phyloP scores from a whole-genome alignment of 2,113 vertebrate species.

The Myrmecobius fasciatus region DNA sequence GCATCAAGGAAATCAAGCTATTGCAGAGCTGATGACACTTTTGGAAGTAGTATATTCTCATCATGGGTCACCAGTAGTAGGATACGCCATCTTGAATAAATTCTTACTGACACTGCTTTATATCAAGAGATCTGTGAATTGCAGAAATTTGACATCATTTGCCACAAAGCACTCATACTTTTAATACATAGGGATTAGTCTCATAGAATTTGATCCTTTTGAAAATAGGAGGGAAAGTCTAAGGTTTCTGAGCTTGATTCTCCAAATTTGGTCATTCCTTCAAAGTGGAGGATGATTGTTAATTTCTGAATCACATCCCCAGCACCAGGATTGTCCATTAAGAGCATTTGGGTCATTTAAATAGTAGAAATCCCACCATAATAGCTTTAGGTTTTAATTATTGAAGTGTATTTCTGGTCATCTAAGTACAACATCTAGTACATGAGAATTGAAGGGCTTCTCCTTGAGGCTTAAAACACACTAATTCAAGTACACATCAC shows the following conservation, averaged over 20 bases:
- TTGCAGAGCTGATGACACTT: too few relatives aligned
- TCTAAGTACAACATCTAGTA: not conserved
- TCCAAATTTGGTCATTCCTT: not conserved
- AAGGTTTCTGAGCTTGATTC: not conserved
- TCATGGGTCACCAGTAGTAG: too few relatives aligned
- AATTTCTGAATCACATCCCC: not conserved
- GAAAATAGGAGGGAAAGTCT: not conserved
- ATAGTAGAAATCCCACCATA: not conserved
- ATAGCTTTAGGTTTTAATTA: not conserved
- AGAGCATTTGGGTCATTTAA: not conserved
- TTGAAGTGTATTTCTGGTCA: not conserved
- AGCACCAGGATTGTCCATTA: not conserved
- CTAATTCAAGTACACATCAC: not conserved
- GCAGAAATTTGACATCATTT: not conserved
- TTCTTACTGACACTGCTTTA: not conserved
- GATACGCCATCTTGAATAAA: too few relatives aligned
- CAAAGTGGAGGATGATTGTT: not conserved
- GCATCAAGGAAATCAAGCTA: too few relatives aligned
- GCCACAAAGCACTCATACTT: not conserved
- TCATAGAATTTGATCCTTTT: not conserved
- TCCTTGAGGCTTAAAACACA: not conserved
- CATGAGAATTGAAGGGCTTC: not conserved
- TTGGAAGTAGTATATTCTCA: too few relatives aligned
- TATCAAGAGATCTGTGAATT: not conserved
- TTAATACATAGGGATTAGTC: not conserved